A percentile compares a stretch with the other conserved stretches of the same genome.
These are phyloP conservation scores for Xylota segnis DNA, from an alignment of 2,888 invertebrate genomes.

Conservation along the genomic window DNA sequence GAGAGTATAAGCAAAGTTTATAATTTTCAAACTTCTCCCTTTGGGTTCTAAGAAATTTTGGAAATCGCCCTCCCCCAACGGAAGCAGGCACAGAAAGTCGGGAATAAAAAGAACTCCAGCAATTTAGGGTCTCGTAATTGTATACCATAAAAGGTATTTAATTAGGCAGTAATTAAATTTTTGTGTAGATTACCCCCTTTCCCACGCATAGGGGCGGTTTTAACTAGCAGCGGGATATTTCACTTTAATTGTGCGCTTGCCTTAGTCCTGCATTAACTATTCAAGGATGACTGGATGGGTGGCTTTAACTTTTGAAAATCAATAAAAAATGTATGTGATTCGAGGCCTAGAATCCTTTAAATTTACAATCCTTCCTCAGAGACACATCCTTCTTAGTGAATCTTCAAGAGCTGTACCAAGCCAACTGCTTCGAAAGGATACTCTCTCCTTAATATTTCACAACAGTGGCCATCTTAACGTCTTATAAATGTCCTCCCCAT, in stretches of 20 bases:
- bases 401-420: no score
- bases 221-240: background rate
- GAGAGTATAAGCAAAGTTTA: conserved; percentile 8
- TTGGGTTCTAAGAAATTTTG: conserved; percentile 23
- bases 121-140: conserved; percentile 27
- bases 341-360: no score
- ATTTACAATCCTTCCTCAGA: no score
- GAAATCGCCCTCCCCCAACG: conserved; percentile 5
- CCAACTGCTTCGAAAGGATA: no score
- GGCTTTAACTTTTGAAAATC: no score
- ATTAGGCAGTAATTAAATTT: conserved; percentile 56
- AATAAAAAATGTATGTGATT: no score
- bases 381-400: no score
- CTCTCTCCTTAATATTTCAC: background rate
- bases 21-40: conserved; percentile 28
- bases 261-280: background rate
- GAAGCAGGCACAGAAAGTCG: background rate
- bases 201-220: background rate
- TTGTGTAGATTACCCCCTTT: conserved; percentile 34
- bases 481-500: background rate
- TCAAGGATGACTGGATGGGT: background rate
- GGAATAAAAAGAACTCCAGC: background rate
- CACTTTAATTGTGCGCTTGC: conserved; percentile 2
- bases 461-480: background rate
- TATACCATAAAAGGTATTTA: conserved; percentile 41